phyloP scores from a whole-genome alignment of 64 coral and sea anemone genomes.

The Trachythela sp. region DNA sequence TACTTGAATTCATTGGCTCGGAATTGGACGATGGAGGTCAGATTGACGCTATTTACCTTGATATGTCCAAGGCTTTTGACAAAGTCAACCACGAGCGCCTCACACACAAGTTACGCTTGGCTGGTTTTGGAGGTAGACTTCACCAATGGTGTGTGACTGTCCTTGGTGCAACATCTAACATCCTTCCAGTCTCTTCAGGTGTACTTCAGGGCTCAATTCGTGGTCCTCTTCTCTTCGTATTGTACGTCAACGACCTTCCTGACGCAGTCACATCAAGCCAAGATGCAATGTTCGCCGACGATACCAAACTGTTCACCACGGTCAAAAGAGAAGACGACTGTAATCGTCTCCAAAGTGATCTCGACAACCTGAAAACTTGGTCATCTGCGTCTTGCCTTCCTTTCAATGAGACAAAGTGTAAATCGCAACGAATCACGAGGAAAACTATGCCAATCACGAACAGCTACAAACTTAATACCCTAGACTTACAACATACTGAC shows the following conservation, averaged over 20 bases:
- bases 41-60: background rate
- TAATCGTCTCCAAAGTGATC: background rate
- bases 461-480: too few relatives aligned
- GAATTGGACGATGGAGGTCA: too few relatives aligned
- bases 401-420: too few relatives aligned
- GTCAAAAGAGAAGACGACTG: background rate
- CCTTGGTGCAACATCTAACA: background rate
- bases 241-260: background rate
- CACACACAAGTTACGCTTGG: background rate
- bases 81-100: background rate
- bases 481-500: background rate
- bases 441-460: too few relatives aligned
- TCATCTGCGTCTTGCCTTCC: too few relatives aligned
- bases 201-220: background rate
- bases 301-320: background rate
- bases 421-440: too few relatives aligned
- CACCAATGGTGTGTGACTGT: background rate
- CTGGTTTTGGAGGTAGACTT: background rate
- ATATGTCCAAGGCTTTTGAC: background rate
- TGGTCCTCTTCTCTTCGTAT: background rate
- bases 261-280: background rate
- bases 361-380: background rate
- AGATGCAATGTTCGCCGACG: background rate
- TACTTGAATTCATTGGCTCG: background rate
- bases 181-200: background rate